Evolutionary conservation across 2,888 invertebrate genomes (phyloP).

Genomic region (Litoditis marina): DNA sequence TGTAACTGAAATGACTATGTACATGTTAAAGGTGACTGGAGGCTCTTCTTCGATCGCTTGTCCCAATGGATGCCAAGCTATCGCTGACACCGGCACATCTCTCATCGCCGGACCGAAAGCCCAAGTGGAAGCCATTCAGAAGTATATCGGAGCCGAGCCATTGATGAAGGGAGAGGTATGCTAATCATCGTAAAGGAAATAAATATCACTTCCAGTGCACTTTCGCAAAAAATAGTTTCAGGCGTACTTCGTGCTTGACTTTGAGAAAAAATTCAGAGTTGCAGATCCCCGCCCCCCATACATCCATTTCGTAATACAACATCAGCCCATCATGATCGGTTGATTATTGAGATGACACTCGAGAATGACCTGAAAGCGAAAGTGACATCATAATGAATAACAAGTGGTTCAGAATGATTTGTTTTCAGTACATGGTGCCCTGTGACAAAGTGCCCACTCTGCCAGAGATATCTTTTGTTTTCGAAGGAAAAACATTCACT

Average conservation of each 20-base stretch:
- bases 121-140: conserved; percentile 75
- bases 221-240: too few relatives aligned
- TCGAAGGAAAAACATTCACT: conserved; percentile 76
- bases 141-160: conserved; percentile 69
- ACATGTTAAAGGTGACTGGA: conserved; percentile 19
- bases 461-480: conserved; percentile 76
- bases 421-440: conserved; percentile 71
- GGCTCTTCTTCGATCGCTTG: conserved; percentile 43
- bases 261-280: too few relatives aligned
- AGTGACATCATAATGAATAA: too few relatives aligned
- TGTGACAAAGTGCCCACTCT: conserved; percentile 78
- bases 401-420: too few relatives aligned
- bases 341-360: too few relatives aligned
- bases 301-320: too few relatives aligned
- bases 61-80: conserved; percentile 79
- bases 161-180: conserved; percentile 58
- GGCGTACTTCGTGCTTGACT: too few relatives aligned
- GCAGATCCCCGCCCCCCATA: too few relatives aligned
- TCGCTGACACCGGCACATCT: conserved; percentile 93
- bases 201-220: too few relatives aligned
- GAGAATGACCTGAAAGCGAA: too few relatives aligned
- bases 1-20: too few relatives aligned
- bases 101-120: conserved; percentile 82
- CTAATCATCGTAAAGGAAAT: background rate
- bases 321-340: too few relatives aligned